These are phyloP conservation scores for Enteromius argenteus DNA, from an alignment of 2,797 vertebrate species.

Conservation along the genomic window DNA sequence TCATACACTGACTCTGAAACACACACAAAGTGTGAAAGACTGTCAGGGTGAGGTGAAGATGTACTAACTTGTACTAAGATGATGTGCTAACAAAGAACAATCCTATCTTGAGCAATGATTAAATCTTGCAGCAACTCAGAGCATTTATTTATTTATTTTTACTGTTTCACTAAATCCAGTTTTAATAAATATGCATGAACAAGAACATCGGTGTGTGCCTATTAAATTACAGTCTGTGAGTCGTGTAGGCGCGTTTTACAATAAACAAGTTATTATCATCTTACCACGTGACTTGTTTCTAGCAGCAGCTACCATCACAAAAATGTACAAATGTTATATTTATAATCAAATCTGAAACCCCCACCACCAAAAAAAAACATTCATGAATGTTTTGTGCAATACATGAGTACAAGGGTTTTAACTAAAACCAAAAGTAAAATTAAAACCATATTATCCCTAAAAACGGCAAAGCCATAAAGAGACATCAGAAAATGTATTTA, in stretches of 20 bases:
- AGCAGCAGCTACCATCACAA: not conserved
- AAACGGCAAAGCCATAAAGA: too few species aligned
- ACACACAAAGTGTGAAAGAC: constrained; percentile 3
- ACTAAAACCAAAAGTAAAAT: not conserved
- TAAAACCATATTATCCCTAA: not conserved
- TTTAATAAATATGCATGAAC: not conserved
- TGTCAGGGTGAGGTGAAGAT: not conserved
- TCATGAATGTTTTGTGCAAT: not conserved
- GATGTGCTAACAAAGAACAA: not conserved
- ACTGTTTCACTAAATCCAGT: not conserved
- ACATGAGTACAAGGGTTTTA: not conserved
- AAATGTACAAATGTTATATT: not conserved
- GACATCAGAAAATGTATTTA: too few species aligned
- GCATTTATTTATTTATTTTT: not conserved
- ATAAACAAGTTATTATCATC: not conserved
- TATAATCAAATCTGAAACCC: not conserved
- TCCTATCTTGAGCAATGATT: too few species aligned
- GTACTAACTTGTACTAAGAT: not conserved
- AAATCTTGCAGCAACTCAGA: not conserved
- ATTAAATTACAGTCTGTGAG: not conserved
- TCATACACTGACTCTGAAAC: constrained; percentile 98
- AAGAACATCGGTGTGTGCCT: not conserved
- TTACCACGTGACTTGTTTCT: not conserved
- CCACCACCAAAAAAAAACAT: not conserved
- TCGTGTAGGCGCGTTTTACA: not conserved